Conservation (phyloP, 2,113 vertebrate genomes). For the Charina bottae region DNA sequence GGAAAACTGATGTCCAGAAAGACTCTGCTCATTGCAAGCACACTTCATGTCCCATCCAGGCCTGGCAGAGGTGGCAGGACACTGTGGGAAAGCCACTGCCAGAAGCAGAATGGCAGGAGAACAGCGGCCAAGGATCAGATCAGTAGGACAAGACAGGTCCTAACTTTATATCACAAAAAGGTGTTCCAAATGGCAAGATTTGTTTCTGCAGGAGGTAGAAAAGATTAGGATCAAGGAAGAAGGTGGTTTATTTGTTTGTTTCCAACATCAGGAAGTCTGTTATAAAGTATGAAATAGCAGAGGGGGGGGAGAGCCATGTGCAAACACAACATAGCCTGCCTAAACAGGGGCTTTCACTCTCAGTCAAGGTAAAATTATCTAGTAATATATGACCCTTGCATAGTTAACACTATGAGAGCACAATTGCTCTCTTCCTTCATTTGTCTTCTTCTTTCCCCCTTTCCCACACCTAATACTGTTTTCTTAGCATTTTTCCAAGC, state of each 20-base stretch:
- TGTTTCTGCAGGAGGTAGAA: background rate
- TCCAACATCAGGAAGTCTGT: background rate
- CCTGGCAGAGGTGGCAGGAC: background rate
- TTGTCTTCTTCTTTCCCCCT: too few species aligned
- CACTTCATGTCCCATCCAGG: background rate
- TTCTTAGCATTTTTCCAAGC: too few species aligned
- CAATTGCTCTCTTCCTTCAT: too few species aligned
- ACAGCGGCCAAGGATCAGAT: background rate
- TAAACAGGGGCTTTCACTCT: background rate
- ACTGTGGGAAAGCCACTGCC: background rate
- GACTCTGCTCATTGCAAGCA: background rate
- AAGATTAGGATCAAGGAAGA: background rate
- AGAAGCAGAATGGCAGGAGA: background rate
- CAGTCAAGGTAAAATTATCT: too few species aligned
- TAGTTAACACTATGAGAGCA: too few species aligned
- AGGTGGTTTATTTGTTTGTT: background rate
- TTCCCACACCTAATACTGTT: too few species aligned
- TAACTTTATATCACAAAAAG: background rate
- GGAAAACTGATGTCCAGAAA: too few species aligned
- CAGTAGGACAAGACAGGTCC: background rate
- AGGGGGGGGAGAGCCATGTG: background rate
- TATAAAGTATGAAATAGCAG: background rate
- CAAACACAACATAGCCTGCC: background rate
- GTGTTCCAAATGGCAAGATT: background rate
- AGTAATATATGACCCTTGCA: too few species aligned